Evolutionary conservation across 2,797 vertebrate genomes (phyloP).

Genomic region (Anabas testudineus): DNA sequence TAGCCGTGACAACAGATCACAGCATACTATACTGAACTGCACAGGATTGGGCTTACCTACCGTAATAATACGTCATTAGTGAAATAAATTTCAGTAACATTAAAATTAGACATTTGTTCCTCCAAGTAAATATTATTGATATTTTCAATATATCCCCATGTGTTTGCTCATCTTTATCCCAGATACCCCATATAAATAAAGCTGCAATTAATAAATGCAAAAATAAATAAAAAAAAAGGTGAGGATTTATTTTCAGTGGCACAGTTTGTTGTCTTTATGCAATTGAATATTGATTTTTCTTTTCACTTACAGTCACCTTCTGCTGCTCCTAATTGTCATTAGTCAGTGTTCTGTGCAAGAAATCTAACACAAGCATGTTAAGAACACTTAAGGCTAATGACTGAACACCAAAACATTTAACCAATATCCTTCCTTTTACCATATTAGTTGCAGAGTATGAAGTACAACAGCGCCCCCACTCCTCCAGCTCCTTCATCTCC

Average conservation of each 20-base stretch:
- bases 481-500: constrained; percentile 29
- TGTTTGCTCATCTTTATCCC: background rate
- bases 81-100: background rate
- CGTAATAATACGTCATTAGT: background rate
- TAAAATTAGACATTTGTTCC: background rate
- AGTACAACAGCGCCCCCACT: constrained; percentile 66
- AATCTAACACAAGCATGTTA: constrained; percentile 17
- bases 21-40: background rate
- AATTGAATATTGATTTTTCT: background rate
- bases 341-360: background rate
- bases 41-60: background rate
- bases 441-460: constrained; percentile 18
- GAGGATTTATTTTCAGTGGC: background rate
- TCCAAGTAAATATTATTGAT: background rate
- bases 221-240: background rate
- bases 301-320: constrained; percentile 1
- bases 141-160: background rate
- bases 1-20: background rate
- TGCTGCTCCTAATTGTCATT: constrained; percentile 16
- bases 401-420: constrained; percentile 31
- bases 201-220: background rate
- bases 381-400: constrained; percentile 15
- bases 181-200: constrained; percentile 3
- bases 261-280: background rate
- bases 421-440: constrained; percentile 7